A percentile compares a stretch with the other conserved stretches of the same genome.
Evolutionary conservation across 2,113 vertebrate species (phyloP).

Genomic region (Panthera leo): DNA sequence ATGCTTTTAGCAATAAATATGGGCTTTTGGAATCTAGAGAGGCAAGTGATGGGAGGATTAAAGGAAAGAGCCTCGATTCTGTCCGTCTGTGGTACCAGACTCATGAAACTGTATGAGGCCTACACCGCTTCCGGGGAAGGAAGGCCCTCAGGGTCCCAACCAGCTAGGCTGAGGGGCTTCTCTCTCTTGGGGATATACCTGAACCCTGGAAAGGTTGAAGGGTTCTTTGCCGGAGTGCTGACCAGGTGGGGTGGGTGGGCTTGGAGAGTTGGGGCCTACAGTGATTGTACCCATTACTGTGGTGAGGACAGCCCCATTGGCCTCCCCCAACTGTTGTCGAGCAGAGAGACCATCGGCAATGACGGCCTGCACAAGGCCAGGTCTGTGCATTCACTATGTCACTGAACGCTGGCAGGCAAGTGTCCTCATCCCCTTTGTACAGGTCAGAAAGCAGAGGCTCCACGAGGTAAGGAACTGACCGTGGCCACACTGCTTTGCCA

Average conservation of each 20-base stretch:
- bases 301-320: accelerated
- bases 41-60: not conserved
- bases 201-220: accelerated
- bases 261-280: not conserved
- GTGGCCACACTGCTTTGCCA: not conserved
- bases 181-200: not conserved
- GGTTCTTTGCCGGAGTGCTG: not conserved
- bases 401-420: not conserved
- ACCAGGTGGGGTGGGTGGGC: no score
- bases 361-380: not conserved
- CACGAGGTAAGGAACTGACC: not conserved
- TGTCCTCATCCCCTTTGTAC: not conserved
- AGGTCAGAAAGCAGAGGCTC: not conserved
- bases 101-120: not conserved
- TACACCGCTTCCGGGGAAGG: not conserved
- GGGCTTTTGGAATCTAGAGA: not conserved
- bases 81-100: not conserved
- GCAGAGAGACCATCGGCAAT: accelerated
- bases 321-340: no score
- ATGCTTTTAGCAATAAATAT: not conserved
- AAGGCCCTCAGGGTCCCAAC: no score
- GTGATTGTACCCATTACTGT: no score
- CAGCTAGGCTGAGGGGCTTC: not conserved
- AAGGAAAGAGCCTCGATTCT: not conserved
- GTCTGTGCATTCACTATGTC: no score